Evolutionary conservation across 2,797 vertebrate species (phyloP), one percentile per base, ranked within the genome.

Genomic region (Knipowitschia caucasica): DNA sequence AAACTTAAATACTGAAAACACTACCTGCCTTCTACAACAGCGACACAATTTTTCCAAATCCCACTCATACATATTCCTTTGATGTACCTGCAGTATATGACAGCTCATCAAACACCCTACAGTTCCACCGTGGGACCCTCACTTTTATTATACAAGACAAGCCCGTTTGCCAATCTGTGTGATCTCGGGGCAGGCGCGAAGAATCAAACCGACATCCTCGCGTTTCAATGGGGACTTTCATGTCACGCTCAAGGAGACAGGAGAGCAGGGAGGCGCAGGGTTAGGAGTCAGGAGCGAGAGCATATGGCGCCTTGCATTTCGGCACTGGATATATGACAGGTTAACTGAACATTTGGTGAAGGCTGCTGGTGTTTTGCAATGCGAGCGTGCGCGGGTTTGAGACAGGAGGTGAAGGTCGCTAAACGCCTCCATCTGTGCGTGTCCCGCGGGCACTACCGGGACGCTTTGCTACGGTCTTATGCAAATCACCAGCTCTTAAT

Each of bases 381-480:
- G 10, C 27, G 4, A 51, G 62, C 17, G 39, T 38, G 47, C 64
- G 72, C 73, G 77, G 68, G 62, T 67, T 71, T 71, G 67, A 56
- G 56, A 27, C 46, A 46, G 75, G 58, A 69, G 73, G 83, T 82
- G 85, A 76, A 79, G 76, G 81, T 90, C 89, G 88, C 88, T 94
- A 92, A 95, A 94, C 90, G 87, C 88, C 92, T 90, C 92, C 93
- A 85, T 91, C 88, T 92, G 93, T 90, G 93, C 82, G 64, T 81
- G 84, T 91, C 93, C 93, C 84, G 76, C 82, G 21, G 93, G 94
- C 91, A 69, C 84, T 90, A 87, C 90, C 75, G 75, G 78, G 57
- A 55, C 78, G 65, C 61, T 73, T 76, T 62, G 67, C 72, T 63
- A 89, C 87, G 88, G 88, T 92, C 93, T 92, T 90, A 93, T 93